Evolutionary conservation across 2,888 invertebrate genomes (phyloP), one percentile per base, ranked within the genome.

Genomic region (Aphrophora alni): DNA sequence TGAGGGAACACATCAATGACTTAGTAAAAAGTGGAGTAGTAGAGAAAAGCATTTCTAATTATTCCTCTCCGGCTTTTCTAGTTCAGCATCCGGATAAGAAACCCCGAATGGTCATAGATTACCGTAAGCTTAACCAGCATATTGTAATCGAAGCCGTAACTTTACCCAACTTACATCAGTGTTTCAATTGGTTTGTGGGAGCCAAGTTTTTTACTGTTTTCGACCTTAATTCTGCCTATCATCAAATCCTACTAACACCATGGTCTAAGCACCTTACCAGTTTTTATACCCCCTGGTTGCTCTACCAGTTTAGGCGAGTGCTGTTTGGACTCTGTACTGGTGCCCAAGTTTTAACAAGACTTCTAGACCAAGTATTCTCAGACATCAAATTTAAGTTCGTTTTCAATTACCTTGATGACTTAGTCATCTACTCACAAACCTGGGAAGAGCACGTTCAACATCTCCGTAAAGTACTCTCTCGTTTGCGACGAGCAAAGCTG

Each of bases 391-490:
- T 82, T 26, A 72, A 82, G 33, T n/a, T n/a, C n/a, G n/a, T n/a
- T 82, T 83, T 82, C 26, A 79, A 83, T 27, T 84, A 83, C 28
- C 68, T 83, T 38, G 84, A 83, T 51, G 80, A 84, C 33, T 25
- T 82, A 0, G 74, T 84, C 33, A 68, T 83, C 2, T 78, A 82
- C 25, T 79, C 79, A 27, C 27, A 38, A 14, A 69, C 77, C 12
- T 77, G 78, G 17, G 76, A 79, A 24, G 76, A 81, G 5, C 82
- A 84, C 25, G 12, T 82, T 0, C 27, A n/a, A 7, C 72, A 82
- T 68, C 24, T 82, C 17, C 25, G 72, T 7, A 21, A 80, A 25
- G 75, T 83, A 4, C 74, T 84, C 4, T 17, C 17, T 14, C 70
- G 83, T 81, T 17, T 82, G 78, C 1, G 44, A 26, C 8, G 84